Evolutionary conservation across 2,888 invertebrate genomes (phyloP), one percentile per base, ranked within the genome.

Genomic region (Diachrysia chrysitis): DNA sequence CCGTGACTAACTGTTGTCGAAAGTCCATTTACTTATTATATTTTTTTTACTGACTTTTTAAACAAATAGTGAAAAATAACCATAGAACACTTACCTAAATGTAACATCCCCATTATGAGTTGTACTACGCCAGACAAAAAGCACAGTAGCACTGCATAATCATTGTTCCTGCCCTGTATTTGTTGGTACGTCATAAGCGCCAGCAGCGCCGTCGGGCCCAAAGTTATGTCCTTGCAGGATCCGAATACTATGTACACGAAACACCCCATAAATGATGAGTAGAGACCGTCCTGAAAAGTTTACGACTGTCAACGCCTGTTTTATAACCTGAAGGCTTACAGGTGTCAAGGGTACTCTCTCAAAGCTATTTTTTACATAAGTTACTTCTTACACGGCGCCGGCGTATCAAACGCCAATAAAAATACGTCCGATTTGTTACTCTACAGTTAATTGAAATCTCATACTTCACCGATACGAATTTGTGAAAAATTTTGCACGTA

Each of bases 141-240:
- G 85, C 98, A 98, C 59, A 98, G 95, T 0, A 98, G 93, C 61
- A 98, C 96, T 1, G 98, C 98, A 89, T 98, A 98, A 84, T 98
- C 97, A 2, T 96, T 95, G 73, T 96, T 97, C 81, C 97, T 96
- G 53, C 97, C 97, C 78, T 96, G 95, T 58, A 97, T 96, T 90
- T 97, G 97, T 86, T 97, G 97, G 84, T 97, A 97, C 0, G 98
- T 99, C 97, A 99, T 98, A 37, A 99, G 96, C 0, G 99, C 98
- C 96, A 99, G 97, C 65, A 99, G 96, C n/a, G 99, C 99, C 0
- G 99, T 99, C 2, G 99, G 99, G 9, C 99, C 98, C 69, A 98
- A 97, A 7, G 98, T 98, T 66, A 98, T 98, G 87, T 98, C 98
- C 79, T 98, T 98, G 87, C 98, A 98, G 58, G 98, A 98, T 29